A percentile compares a stretch with the other conserved stretches of the same genome.
Conservation (phyloP, 64 coral and sea anemone species). For the Dendronephthya gigantea region DNA sequence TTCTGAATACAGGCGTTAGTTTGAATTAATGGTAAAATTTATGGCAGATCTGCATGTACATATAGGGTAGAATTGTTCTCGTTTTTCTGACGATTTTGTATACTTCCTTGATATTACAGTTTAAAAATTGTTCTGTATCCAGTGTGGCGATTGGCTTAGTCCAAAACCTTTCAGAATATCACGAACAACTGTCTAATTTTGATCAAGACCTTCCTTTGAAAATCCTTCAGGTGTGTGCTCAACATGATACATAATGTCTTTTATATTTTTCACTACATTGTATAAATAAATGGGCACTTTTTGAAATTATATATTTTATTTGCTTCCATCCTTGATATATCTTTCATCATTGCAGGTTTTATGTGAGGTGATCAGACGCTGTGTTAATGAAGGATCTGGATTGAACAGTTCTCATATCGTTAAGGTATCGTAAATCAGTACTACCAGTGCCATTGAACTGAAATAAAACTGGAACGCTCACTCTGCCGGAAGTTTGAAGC, state of each 20-base stretch:
- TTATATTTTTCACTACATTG: too few relatives aligned
- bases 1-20: too few relatives aligned
- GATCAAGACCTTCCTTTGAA: slow-evolving; percentile 78
- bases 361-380: not conserved
- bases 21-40: too few relatives aligned
- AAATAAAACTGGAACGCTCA: too few relatives aligned
- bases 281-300: too few relatives aligned
- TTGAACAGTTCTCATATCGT: not conserved
- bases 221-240: slow-evolving; percentile 58
- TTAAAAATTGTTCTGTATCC: slow-evolving; percentile 79
- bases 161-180: slow-evolving; percentile 79
- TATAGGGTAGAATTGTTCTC: too few relatives aligned
- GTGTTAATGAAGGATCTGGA: not conserved
- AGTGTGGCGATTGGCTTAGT: slow-evolving; percentile 63
- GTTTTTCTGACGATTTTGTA: too few relatives aligned
- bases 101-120: slow-evolving; percentile 21
- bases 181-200: slow-evolving; percentile 54
- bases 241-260: too few relatives aligned
- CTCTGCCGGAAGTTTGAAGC: too few relatives aligned
- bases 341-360: not conserved
- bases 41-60: too few relatives aligned
- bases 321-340: not conserved
- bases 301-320: too few relatives aligned
- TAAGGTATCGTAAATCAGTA: not conserved
- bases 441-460: too few relatives aligned